phyloP scores from a whole-genome alignment of 2,797 vertebrate species.

The Hirundo rustica region DNA sequence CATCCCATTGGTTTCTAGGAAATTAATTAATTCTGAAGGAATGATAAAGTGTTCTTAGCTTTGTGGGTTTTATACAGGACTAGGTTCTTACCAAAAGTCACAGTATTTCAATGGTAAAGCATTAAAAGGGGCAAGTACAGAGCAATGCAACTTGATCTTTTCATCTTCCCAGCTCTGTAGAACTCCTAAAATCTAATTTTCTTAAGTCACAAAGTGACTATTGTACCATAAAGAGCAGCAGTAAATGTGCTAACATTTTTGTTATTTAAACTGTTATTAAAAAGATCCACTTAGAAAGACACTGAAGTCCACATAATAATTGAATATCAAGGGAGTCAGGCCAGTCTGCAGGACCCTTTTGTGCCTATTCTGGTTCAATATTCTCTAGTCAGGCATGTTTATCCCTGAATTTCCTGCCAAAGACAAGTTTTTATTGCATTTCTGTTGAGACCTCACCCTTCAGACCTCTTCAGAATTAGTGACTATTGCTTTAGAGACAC shows the following conservation, averaged over 20 bases:
- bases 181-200: slow-evolving; percentile 21
- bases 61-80: slow-evolving; percentile 4
- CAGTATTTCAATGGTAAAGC: background rate
- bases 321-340: background rate
- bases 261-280: background rate
- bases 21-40: slow-evolving; percentile 64
- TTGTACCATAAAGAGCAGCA: background rate
- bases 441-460: background rate
- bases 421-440: background rate
- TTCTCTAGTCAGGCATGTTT: background rate
- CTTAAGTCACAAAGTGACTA: background rate
- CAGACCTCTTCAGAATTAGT: background rate
- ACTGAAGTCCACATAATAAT: background rate
- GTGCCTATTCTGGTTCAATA: background rate
- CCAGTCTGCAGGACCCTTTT: background rate
- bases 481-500: background rate
- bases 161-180: background rate
- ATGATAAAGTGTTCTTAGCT: slow-evolving; percentile 34
- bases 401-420: background rate
- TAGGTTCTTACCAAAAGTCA: background rate
- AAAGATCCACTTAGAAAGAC: background rate
- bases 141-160: slow-evolving; percentile 32
- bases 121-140: background rate
- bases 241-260: slow-evolving; percentile 7
- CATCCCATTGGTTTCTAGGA: slow-evolving; percentile 51